phyloP scores from a whole-genome alignment of 37 sponge, comb jelly and placozoan species.

The Hormiphora californensis region DNA sequence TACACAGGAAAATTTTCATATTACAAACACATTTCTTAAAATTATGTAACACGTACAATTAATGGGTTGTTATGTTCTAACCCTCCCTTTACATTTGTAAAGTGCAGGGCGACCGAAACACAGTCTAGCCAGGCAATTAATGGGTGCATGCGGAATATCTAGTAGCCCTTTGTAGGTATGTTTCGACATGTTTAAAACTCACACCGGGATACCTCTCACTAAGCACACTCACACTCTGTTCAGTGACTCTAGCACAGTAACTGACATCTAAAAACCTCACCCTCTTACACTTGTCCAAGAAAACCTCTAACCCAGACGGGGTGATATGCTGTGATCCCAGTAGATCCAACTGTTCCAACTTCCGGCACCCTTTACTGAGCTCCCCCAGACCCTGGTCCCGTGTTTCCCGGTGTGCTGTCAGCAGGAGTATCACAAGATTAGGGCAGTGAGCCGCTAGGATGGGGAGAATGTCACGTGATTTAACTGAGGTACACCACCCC shows the following conservation, averaged over 20 bases:
- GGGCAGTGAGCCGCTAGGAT: background rate
- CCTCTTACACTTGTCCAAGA: background rate
- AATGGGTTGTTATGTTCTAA: too few relatives aligned
- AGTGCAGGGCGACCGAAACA: too few relatives aligned
- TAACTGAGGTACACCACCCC: background rate
- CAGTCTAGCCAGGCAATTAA: too few relatives aligned
- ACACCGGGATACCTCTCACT: background rate
- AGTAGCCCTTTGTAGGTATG: background rate
- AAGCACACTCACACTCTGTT: background rate
- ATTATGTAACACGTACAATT: too few relatives aligned
- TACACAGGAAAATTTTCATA: too few relatives aligned
- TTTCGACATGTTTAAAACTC: constrained; percentile 21
- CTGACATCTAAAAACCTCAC: background rate
- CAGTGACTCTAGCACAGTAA: background rate
- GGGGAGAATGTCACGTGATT: constrained; percentile 9
- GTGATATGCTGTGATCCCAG: constrained; percentile 1
- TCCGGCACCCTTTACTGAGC: background rate
- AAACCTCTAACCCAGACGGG: background rate
- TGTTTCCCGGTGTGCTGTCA: constrained; percentile 48
- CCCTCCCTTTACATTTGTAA: too few relatives aligned
- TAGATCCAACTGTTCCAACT: background rate
- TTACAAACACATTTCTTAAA: too few relatives aligned
- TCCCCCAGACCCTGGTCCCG: background rate
- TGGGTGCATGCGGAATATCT: too few relatives aligned
- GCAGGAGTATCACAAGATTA: background rate